These are phyloP conservation scores for Drosophila mimica DNA, from an alignment of 2,888 invertebrate species.

Conservation along the genomic window DNA sequence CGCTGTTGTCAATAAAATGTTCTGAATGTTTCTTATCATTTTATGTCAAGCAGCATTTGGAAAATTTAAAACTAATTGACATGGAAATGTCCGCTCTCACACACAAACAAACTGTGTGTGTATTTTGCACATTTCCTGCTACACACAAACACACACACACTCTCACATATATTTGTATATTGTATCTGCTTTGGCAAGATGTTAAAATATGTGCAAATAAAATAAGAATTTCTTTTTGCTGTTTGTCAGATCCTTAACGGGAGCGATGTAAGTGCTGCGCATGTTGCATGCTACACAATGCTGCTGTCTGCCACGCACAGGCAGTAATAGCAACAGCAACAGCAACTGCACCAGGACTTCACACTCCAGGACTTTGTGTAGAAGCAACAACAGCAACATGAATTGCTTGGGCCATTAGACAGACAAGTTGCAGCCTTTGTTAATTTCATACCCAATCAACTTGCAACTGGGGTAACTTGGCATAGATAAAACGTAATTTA, in stretches of 20 bases:
- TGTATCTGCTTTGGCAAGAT: slow-evolving; percentile 51
- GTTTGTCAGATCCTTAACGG: slow-evolving; percentile 59
- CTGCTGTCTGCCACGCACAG: slow-evolving; percentile 37
- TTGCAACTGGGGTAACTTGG: slow-evolving; percentile 4
- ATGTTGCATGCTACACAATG: slow-evolving; percentile 51
- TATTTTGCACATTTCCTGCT: slow-evolving; percentile 58
- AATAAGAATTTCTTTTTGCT: slow-evolving; percentile 67
- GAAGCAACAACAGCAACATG: slow-evolving; percentile 21
- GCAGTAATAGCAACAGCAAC: neutral
- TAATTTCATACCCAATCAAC: slow-evolving; percentile 12
- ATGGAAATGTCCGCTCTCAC: slow-evolving; percentile 54
- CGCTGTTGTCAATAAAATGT: slow-evolving; percentile 46
- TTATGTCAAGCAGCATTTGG: slow-evolving; percentile 58
- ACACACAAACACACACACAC: slow-evolving; percentile 15
- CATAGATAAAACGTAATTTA: neutral
- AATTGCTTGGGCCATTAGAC: slow-evolving; percentile 35
- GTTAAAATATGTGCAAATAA: slow-evolving; percentile 77
- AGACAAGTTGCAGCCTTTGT: slow-evolving; percentile 16
- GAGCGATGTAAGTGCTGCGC: slow-evolving; percentile 30
- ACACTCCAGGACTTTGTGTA: neutral
- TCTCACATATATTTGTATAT: slow-evolving; percentile 13
- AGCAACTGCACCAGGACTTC: neutral
- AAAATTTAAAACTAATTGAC: slow-evolving; percentile 72
- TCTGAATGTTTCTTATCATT: slow-evolving; percentile 47
- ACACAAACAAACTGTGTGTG: slow-evolving; percentile 8